A percentile compares a stretch with the other conserved stretches of the same genome.
Evolutionary conservation across 1,140 invertebrate genomes (phyloP).

Genomic region (Macrotrachela quadricornifera): DNA sequence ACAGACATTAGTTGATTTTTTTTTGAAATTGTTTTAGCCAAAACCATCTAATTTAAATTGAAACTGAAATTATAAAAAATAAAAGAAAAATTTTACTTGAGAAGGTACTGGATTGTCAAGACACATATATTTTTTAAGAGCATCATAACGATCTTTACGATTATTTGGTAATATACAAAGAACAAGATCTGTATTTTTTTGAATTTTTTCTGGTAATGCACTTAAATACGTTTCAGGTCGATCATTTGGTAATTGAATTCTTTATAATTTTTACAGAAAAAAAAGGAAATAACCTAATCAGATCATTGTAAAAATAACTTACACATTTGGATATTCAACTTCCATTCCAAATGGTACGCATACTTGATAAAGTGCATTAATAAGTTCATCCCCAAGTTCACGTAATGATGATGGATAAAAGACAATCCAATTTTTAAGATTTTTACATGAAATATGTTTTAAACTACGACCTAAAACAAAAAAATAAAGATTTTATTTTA

Average conservation of each 20-base stretch:
- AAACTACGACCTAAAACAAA: constrained; percentile 4
- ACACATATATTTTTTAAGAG: constrained; percentile 68
- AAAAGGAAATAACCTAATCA: not conserved
- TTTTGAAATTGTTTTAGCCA: constrained; percentile 1
- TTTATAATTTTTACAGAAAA: not conserved
- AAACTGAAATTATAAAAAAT: constrained; percentile 34
- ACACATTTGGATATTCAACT: constrained; percentile 33
- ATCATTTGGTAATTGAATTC: constrained; percentile 19
- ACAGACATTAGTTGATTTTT: constrained; percentile 31
- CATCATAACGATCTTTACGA: constrained; percentile 49
- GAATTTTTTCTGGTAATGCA: constrained; percentile 18
- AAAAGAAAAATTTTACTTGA: constrained; percentile 37
- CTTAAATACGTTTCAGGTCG: constrained; percentile 22
- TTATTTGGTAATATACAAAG: constrained; percentile 40
- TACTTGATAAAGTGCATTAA: constrained; percentile 37
- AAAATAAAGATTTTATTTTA: too few species aligned
- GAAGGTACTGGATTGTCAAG: constrained; percentile 42
- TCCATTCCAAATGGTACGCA: constrained; percentile 43
- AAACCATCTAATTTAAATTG: constrained; percentile 28
- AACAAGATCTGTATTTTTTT: constrained; percentile 23
- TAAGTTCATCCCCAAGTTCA: constrained; percentile 46
- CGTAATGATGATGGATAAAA: constrained; percentile 31
- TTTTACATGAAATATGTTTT: constrained; percentile 9
- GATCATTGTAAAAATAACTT: constrained; percentile 17
- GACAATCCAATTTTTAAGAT: constrained; percentile 18